A percentile compares a stretch with the other conserved stretches of the same genome.
Conservation (phyloP, 2,797 vertebrate genomes). For the Malurus splendens region DNA sequence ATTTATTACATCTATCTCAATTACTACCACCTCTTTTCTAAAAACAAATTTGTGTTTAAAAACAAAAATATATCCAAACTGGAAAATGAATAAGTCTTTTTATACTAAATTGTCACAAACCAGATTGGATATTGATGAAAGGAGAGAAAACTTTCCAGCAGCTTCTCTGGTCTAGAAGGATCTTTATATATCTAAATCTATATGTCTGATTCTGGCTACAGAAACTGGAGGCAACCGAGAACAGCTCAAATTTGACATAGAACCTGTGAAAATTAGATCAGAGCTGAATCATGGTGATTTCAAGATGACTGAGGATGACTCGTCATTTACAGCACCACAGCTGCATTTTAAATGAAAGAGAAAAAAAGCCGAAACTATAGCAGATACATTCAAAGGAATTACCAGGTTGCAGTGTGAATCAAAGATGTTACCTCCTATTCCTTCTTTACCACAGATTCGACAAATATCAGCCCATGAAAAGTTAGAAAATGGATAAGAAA, state of each 20-base stretch:
- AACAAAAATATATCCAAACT: not conserved
- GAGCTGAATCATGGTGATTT: not conserved
- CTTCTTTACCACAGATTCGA: not conserved
- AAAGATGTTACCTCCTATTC: not conserved
- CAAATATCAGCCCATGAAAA: not conserved
- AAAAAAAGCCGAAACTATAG: not conserved
- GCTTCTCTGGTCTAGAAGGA: not conserved
- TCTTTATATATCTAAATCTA: not conserved
- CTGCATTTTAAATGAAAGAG: not conserved
- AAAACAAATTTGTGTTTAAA: not conserved
- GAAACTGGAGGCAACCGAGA: not conserved
- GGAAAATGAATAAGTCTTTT: not conserved
- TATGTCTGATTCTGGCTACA: not conserved
- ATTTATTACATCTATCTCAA: not conserved
- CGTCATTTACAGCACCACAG: not conserved
- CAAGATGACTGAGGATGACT: not conserved
- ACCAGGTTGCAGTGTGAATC: not conserved
- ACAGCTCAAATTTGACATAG: not conserved
- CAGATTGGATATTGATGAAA: not conserved
- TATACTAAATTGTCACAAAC: not conserved
- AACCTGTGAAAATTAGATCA: not conserved
- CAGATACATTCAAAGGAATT: not conserved
- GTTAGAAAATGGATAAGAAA: not conserved
- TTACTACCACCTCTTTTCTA: not conserved
- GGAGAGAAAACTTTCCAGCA: not conserved